phyloP scores from a whole-genome alignment of 2,888 invertebrate species.

The Hydrotaea diabolus region DNA sequence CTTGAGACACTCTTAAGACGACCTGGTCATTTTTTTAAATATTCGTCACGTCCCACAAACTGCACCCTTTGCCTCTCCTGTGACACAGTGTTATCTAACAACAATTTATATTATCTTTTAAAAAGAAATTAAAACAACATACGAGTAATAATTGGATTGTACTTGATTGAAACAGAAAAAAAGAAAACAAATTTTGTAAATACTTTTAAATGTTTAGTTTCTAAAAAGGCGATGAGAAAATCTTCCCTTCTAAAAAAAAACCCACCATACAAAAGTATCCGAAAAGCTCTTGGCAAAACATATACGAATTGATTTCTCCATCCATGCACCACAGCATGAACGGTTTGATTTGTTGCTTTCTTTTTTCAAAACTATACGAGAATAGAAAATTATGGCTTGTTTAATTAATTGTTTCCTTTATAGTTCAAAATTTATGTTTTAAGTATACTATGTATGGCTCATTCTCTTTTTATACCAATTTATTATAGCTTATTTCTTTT shows the following conservation, averaged over 20 bases:
- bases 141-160: conserved; percentile 48
- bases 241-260: background rate
- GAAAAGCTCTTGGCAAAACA: conserved; percentile 54
- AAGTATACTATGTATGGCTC: background rate
- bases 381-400: conserved; percentile 10
- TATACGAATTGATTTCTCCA: conserved; percentile 63
- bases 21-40: too few species aligned
- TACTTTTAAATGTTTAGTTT: conserved; percentile 53
- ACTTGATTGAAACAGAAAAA: conserved; percentile 27
- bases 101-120: too few species aligned
- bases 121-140: too few species aligned
- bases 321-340: conserved; percentile 64
- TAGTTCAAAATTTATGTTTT: conserved; percentile 6
- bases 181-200: conserved; percentile 29
- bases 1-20: too few species aligned
- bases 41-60: too few species aligned
- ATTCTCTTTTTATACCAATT: background rate
- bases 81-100: background rate
- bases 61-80: background rate
- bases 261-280: conserved; percentile 27
- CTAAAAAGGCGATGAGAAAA: conserved; percentile 2
- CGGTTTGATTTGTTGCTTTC: conserved; percentile 53
- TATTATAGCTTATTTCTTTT: conserved; percentile 20
- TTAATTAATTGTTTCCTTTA: background rate
- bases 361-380: conserved; percentile 9